Evolutionary conservation across 2,113 vertebrate genomes (phyloP).

Genomic region (Carassius carassius): DNA sequence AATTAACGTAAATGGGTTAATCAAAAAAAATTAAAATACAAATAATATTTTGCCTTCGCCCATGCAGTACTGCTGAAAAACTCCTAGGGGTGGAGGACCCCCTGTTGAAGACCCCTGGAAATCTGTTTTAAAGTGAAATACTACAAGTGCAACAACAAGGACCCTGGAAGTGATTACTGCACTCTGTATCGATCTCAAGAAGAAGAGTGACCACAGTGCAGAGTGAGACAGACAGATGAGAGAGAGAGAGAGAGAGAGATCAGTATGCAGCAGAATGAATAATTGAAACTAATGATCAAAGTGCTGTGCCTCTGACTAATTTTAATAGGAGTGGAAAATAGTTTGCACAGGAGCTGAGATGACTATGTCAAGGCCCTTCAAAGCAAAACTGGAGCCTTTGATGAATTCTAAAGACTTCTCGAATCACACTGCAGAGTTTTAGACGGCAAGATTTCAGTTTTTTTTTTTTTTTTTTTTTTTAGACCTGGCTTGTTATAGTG

Average conservation of each 20-base stretch:
- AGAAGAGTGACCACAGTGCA: neutral
- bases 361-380: constrained; percentile 16
- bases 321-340: neutral
- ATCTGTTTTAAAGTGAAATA: neutral
- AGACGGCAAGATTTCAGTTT: neutral
- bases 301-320: constrained; percentile 4
- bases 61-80: no score
- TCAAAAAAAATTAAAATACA: no score
- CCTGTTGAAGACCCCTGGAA: neutral
- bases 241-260: neutral
- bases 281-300: constrained; percentile 13
- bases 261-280: neutral
- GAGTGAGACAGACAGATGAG: neutral
- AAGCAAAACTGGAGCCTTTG: constrained; percentile 10
- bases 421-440: neutral
- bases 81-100: neutral
- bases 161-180: neutral
- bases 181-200: neutral
- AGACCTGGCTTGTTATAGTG: neutral
- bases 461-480: neutral
- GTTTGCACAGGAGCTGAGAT: constrained; percentile 18
- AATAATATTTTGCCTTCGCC: no score
- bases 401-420: constrained; percentile 16
- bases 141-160: neutral
- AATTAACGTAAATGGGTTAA: no score